phyloP scores from a whole-genome alignment of 2,888 invertebrate genomes.

The Cheiracanthium punctorium region DNA sequence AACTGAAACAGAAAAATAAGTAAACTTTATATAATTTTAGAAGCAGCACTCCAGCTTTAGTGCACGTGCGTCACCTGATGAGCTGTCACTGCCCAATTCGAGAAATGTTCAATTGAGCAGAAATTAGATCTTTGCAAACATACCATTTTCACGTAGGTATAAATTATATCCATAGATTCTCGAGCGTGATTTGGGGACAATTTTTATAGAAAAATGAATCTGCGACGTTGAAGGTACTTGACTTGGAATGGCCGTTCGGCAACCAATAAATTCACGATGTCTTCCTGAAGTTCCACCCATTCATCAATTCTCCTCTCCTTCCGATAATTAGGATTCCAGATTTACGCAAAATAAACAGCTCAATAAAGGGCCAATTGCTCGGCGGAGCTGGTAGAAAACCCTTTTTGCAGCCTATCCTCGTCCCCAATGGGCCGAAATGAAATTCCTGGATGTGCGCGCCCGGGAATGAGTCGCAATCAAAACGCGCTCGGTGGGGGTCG shows the following conservation, averaged over 20 bases:
- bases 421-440: not conserved
- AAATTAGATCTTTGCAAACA: too few relatives aligned
- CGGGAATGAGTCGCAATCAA: not conserved
- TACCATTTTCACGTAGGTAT: too few relatives aligned
- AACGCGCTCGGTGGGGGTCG: not conserved
- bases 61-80: too few relatives aligned
- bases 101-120: too few relatives aligned
- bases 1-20: too few relatives aligned
- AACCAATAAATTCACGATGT: not conserved
- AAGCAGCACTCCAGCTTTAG: too few relatives aligned
- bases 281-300: not conserved
- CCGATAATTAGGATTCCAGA: not conserved
- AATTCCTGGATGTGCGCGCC: not conserved
- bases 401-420: not conserved
- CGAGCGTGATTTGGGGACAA: too few relatives aligned
- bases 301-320: not conserved
- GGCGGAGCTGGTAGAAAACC: not conserved
- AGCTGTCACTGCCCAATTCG: too few relatives aligned
- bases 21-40: too few relatives aligned
- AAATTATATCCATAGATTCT: too few relatives aligned
- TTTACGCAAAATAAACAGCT: slow-evolving; percentile 9
- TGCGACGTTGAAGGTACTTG: too few relatives aligned
- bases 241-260: not conserved
- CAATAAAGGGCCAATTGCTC: not conserved
- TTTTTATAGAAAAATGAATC: too few relatives aligned